Percentiles rank a stretch among this genome's conserved stretches.
Evolutionary conservation across 2,888 invertebrate species (phyloP).

Genomic region (Aleiodes leptofemur): DNA sequence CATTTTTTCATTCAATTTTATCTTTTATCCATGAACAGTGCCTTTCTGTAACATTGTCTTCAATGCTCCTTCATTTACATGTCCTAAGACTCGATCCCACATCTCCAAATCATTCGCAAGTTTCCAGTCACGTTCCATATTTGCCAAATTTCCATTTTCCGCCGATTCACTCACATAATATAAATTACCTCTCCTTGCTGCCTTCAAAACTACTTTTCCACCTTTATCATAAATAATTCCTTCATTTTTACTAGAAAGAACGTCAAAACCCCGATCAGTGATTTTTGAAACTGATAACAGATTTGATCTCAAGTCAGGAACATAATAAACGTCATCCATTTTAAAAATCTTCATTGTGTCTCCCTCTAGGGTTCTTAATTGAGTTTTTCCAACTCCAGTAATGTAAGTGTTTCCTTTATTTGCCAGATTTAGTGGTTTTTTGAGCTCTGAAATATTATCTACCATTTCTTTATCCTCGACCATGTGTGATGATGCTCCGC

Average conservation of each 20-base stretch:
- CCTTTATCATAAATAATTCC: neutral
- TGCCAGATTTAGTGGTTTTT: constrained; percentile 30
- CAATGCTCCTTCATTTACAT: neutral
- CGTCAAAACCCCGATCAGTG: constrained; percentile 28
- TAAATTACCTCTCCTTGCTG: constrained; percentile 28
- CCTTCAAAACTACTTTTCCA: constrained; percentile 25
- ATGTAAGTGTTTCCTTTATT: constrained; percentile 32
- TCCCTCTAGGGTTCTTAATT: constrained; percentile 13
- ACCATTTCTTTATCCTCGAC: neutral
- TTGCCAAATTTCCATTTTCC: neutral
- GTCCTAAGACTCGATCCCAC: neutral
- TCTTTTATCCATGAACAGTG: neutral
- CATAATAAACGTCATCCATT: constrained; percentile 46
- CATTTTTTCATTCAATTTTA: neutral
- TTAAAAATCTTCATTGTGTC: constrained; percentile 49
- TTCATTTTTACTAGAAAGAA: neutral
- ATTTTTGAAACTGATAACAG: constrained; percentile 54
- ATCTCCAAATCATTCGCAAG: neutral
- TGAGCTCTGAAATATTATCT: too few relatives aligned
- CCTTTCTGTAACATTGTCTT: neutral
- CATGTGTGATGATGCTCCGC: constrained; percentile 34
- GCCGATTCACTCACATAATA: neutral
- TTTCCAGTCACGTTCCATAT: neutral
- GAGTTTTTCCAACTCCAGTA: constrained; percentile 19
- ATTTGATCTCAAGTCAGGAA: constrained; percentile 50